Evolutionary conservation across 2,888 invertebrate species (phyloP).

Genomic region (Autographa gamma): DNA sequence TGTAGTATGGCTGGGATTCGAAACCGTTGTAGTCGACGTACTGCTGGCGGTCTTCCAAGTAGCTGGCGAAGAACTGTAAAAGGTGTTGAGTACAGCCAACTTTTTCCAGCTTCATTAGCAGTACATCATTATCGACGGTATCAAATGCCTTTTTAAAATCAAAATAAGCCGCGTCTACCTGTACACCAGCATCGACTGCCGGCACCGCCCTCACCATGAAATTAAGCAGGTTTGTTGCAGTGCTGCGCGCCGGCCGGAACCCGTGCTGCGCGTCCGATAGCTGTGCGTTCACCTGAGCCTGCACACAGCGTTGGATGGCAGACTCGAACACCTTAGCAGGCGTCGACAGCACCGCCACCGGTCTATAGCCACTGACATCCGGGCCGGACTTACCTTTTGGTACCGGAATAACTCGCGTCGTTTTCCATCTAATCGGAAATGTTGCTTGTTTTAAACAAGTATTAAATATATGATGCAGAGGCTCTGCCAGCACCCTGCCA

Average conservation of each 20-base stretch:
- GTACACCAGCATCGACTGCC: not conserved
- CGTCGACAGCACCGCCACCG: conserved; percentile 35
- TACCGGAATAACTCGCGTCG: conserved; percentile 7
- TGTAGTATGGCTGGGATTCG: too few relatives aligned
- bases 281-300: conserved; percentile 1
- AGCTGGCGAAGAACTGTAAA: conserved; percentile 27
- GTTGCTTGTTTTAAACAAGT: not conserved
- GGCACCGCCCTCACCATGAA: conserved; percentile 12
- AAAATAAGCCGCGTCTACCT: conserved; percentile 23
- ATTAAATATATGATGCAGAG: conserved; percentile 13
- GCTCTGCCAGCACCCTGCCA: conserved; percentile 8
- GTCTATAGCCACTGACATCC: conserved; percentile 29
- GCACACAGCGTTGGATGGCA: conserved; percentile 9
- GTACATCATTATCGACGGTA: conserved; percentile 28
- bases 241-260: conserved; percentile 27
- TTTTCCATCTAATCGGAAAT: conserved; percentile 15
- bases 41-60: conserved; percentile 19
- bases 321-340: conserved; percentile 26
- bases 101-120: conserved; percentile 18
- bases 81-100: conserved; percentile 25
- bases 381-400: not conserved
- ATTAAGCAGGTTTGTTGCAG: conserved; percentile 16
- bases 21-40: conserved; percentile 21
- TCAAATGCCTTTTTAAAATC: conserved; percentile 29
- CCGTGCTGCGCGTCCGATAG: conserved; percentile 13